Percentiles rank a stretch among this genome's conserved stretches.
Evolutionary conservation across 2,113 vertebrate species (phyloP).

Genomic region (Cacatua alba): DNA sequence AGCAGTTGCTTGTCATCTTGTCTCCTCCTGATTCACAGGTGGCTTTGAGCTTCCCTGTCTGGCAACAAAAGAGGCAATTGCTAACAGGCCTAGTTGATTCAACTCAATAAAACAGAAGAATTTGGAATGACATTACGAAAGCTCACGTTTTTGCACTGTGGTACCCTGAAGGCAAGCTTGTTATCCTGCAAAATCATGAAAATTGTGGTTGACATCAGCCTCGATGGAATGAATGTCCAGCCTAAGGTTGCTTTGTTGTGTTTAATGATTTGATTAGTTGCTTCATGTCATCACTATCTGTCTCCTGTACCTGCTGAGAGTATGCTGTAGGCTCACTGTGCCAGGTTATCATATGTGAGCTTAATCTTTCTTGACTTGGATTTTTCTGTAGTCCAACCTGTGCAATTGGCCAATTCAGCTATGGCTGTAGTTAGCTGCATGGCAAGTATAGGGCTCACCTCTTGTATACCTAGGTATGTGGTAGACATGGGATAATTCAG

Average conservation of each 20-base stretch:
- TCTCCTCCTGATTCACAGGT: conserved; percentile 56
- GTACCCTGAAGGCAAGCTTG: neutral
- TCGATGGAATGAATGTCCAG: neutral
- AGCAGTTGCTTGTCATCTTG: conserved; percentile 43
- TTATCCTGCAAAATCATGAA: neutral
- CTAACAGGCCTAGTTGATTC: neutral
- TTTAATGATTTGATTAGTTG: neutral
- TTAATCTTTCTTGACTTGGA: neutral
- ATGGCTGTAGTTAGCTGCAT: neutral
- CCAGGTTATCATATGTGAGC: neutral
- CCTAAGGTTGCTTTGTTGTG: neutral
- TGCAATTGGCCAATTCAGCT: neutral
- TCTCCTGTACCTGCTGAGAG: neutral
- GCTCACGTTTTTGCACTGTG: neutral
- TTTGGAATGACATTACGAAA: neutral
- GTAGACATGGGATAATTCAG: fast-evolving
- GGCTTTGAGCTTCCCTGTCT: conserved; percentile 36
- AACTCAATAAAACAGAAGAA: neutral
- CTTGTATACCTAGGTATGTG: neutral
- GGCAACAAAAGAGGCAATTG: conserved; percentile 34
- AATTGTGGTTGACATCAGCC: neutral
- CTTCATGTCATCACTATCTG: neutral
- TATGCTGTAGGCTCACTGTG: neutral
- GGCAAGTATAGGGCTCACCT: neutral
- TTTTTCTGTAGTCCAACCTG: neutral